A percentile compares a stretch with the other conserved stretches of the same genome.
Evolutionary conservation across 2,888 invertebrate species (phyloP).

Genomic region (Drosophila yooni): DNA sequence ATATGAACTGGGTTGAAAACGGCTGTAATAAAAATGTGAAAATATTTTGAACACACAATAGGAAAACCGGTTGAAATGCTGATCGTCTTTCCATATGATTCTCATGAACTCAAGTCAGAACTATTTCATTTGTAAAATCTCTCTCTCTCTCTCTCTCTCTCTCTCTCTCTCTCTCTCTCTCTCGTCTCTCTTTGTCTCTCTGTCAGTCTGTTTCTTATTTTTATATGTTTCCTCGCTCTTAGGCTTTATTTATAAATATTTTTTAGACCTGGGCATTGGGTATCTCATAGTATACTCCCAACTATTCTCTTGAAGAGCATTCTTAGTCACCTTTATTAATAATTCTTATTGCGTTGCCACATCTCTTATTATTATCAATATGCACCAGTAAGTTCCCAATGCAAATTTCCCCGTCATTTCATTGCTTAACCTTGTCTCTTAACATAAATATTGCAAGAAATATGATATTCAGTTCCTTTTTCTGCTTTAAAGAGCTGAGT

Average conservation of each 20-base stretch:
- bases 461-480: slow-evolving; percentile 25
- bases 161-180: not conserved
- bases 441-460: slow-evolving; percentile 22
- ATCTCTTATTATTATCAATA: slow-evolving; percentile 13
- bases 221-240: not conserved
- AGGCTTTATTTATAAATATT: not conserved
- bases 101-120: not conserved
- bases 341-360: slow-evolving; percentile 22
- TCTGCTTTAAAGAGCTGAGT: slow-evolving; percentile 16
- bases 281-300: not conserved
- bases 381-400: slow-evolving; percentile 18
- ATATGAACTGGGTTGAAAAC: not conserved
- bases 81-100: not conserved
- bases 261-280: not conserved
- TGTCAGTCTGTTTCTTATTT: not conserved
- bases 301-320: not conserved
- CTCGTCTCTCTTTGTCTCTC: not conserved
- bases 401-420: slow-evolving; percentile 14
- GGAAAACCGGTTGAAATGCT: not conserved
- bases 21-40: not conserved
- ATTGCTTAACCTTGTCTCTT: slow-evolving; percentile 44
- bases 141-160: not conserved
- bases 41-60: not conserved
- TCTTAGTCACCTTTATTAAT: slow-evolving; percentile 13
- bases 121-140: not conserved